These are phyloP conservation scores for Lepidurus apus DNA, from an alignment of 1,140 invertebrate species.

Conservation along the genomic window DNA sequence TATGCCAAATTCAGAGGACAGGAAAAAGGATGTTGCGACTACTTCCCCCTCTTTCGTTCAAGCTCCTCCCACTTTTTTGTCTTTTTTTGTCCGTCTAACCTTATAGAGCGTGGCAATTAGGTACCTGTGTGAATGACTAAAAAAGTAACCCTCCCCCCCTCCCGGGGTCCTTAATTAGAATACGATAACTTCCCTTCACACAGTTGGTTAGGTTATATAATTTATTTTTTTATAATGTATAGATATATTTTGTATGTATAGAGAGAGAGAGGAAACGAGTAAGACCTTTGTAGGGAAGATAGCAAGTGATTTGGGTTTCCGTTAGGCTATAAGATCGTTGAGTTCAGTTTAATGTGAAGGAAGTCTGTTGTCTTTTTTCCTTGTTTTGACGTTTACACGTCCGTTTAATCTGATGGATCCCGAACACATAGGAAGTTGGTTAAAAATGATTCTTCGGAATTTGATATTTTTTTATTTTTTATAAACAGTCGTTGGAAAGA, in stretches of 20 bases:
- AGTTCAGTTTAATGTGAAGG: neutral
- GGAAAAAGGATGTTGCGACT: constrained; percentile 4
- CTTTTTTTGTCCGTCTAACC: neutral
- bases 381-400: neutral
- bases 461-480: neutral
- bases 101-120: neutral
- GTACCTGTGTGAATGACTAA: neutral
- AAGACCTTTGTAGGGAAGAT: too few relatives aligned
- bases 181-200: constrained; percentile 7
- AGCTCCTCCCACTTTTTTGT: neutral
- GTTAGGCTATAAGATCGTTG: too few relatives aligned
- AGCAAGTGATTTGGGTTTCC: too few relatives aligned
- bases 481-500: neutral
- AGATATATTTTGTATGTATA: neutral
- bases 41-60: neutral
- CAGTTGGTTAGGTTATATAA: neutral
- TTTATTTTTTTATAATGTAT: neutral
- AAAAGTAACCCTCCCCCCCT: neutral
- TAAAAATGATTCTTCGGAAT: too few relatives aligned
- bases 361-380: neutral
- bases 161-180: neutral
- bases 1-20: neutral
- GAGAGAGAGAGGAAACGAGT: too few relatives aligned
- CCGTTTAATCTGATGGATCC: too few relatives aligned
- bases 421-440: too few relatives aligned